Percentiles rank a stretch among this genome's conserved stretches.
These are phyloP conservation scores for Amphiura filiformis DNA, from an alignment of 35 echinoderm and acorn worm species.

Conservation along the genomic window DNA sequence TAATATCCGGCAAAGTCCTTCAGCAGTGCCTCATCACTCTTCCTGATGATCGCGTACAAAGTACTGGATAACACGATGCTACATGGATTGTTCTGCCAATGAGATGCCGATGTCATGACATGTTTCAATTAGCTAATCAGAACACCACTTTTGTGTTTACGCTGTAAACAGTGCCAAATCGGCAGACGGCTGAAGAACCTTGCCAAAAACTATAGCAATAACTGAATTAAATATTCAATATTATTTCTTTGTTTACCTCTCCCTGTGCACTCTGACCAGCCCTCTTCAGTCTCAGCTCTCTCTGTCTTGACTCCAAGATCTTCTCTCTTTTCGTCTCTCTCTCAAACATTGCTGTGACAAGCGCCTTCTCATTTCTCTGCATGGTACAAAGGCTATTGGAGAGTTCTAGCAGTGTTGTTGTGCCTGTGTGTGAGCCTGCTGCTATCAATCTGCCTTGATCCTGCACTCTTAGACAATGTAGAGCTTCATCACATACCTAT, in stretches of 20 bases:
- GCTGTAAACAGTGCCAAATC: too few species aligned
- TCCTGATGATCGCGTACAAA: too few species aligned
- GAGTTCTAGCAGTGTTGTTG: conserved; percentile 91
- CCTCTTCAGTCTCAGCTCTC: conserved; percentile 90
- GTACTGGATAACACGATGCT: too few species aligned
- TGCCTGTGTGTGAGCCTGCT: conserved; percentile 84
- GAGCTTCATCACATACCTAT: conserved; percentile 90
- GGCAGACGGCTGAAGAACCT: too few species aligned
- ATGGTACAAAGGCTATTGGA: conserved; percentile 96
- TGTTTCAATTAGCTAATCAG: too few species aligned
- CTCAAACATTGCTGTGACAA: conserved; percentile 98
- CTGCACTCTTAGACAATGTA: conserved; percentile 88
- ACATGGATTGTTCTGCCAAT: too few species aligned
- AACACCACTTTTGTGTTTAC: too few species aligned
- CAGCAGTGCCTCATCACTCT: too few species aligned
- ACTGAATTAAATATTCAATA: not conserved
- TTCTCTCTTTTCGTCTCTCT: conserved; percentile 94
- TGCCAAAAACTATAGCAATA: too few species aligned
- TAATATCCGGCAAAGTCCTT: too few species aligned
- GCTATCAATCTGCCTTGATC: conserved; percentile 95
- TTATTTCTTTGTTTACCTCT: not conserved
- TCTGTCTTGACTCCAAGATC: conserved; percentile 90
- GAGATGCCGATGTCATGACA: too few species aligned
- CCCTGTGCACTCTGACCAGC: conserved; percentile 67
- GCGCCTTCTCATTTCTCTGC: conserved; percentile 93